phyloP scores from a whole-genome alignment of 2,888 invertebrate species.

The Resseliella maxima region DNA sequence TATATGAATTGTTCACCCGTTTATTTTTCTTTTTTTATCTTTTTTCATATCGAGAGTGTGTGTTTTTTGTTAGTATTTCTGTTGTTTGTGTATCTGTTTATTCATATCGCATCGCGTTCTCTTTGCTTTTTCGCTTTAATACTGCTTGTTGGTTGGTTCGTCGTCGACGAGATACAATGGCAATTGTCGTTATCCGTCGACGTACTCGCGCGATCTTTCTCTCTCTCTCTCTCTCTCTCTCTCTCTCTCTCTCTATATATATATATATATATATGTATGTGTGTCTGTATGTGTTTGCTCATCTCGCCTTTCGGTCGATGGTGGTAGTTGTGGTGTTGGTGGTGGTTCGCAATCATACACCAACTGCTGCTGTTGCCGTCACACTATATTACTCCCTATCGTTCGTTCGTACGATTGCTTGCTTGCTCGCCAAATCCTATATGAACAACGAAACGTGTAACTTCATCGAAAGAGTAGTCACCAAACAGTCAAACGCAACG shows the following conservation, averaged over 20 bases:
- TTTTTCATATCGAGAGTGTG: not conserved
- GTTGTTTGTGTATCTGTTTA: not conserved
- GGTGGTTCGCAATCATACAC: conserved; percentile 26
- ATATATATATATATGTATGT: too few species aligned
- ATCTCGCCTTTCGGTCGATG: conserved; percentile 10
- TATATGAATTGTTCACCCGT: not conserved
- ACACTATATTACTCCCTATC: not conserved
- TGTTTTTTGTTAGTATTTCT: too few species aligned
- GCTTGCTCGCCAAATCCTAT: not conserved
- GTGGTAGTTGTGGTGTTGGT: conserved; percentile 21
- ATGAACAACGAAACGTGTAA: not conserved
- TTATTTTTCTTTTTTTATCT: not conserved
- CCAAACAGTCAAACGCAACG: conserved; percentile 42
- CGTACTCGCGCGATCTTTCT: too few species aligned
- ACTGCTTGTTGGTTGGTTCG: conserved; percentile 47
- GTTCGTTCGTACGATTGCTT: not conserved
- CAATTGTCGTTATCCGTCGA: conserved; percentile 26
- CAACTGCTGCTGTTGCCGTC: not conserved
- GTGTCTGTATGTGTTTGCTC: not conserved
- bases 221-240: not conserved
- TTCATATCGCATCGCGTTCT: not conserved
- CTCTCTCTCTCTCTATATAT: not conserved
- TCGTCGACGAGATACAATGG: not conserved
- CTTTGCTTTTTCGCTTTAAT: conserved; percentile 39
- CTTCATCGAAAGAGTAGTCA: conserved; percentile 35